Evolutionary conservation across 2,888 invertebrate species (phyloP).

Genomic region (Drosophila recens): DNA sequence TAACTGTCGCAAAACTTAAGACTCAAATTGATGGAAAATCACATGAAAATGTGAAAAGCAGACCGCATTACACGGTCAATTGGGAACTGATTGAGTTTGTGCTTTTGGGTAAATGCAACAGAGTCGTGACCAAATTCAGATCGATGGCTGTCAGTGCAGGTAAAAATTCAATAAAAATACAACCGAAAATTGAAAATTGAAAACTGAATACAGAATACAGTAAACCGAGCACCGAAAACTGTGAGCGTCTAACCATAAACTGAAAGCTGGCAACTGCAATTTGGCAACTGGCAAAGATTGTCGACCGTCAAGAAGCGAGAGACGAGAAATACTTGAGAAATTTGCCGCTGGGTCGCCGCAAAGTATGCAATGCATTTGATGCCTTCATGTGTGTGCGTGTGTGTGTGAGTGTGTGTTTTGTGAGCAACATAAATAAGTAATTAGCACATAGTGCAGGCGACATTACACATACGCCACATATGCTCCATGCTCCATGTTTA

Average conservation of each 20-base stretch:
- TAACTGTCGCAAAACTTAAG: slow-evolving; percentile 56
- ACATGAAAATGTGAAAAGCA: slow-evolving; percentile 44
- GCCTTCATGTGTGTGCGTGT: background rate
- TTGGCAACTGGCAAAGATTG: slow-evolving; percentile 7
- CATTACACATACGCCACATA: slow-evolving; percentile 44
- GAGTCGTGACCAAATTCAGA: slow-evolving; percentile 38
- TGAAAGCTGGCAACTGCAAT: slow-evolving; percentile 17
- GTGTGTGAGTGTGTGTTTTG: slow-evolving; percentile 19
- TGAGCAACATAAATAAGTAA: slow-evolving; percentile 73
- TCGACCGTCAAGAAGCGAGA: slow-evolving; percentile 1
- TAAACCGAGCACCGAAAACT: background rate
- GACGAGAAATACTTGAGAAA: slow-evolving; percentile 32
- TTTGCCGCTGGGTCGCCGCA: slow-evolving; percentile 29
- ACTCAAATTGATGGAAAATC: slow-evolving; percentile 12
- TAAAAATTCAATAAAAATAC: slow-evolving; percentile 39
- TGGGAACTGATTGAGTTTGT: slow-evolving; percentile 74
- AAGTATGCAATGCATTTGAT: slow-evolving; percentile 44
- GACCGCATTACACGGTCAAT: slow-evolving; percentile 73
- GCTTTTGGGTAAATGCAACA: slow-evolving; percentile 20
- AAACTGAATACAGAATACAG: background rate
- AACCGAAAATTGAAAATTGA: slow-evolving; percentile 2
- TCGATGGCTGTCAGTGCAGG: slow-evolving; percentile 40
- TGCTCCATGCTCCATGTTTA: slow-evolving; percentile 47
- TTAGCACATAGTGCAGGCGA: slow-evolving; percentile 70
- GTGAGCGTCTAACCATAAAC: slow-evolving; percentile 8